Evolutionary conservation across 2,797 vertebrate species (phyloP).

Genomic region (Triplophysa bombifrons): DNA sequence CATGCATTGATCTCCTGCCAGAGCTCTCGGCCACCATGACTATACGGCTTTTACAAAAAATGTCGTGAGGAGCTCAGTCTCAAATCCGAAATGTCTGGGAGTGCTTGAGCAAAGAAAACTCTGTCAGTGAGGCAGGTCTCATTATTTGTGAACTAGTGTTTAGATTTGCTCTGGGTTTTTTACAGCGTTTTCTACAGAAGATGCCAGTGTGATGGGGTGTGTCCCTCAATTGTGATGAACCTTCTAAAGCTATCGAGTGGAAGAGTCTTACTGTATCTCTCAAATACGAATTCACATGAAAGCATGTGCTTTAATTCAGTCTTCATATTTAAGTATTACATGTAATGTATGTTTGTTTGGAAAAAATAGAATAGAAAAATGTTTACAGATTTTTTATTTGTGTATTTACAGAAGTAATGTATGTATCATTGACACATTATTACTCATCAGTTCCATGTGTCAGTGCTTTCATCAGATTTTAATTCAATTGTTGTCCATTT

Average conservation of each 20-base stretch:
- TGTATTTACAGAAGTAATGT: too few species aligned
- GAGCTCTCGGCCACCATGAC: constrained; percentile 66
- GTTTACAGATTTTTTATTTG: too few species aligned
- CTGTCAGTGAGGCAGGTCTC: constrained; percentile 12
- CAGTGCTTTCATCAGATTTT: too few species aligned
- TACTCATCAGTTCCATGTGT: too few species aligned
- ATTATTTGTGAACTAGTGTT: constrained; percentile 25
- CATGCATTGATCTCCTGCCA: constrained; percentile 77
- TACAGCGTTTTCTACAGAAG: constrained; percentile 4
- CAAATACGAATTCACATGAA: neutral
- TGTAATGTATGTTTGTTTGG: too few species aligned
- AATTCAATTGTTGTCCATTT: too few species aligned
- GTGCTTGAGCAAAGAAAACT: constrained; percentile 28
- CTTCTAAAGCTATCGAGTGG: neutral
- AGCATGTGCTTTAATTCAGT: neutral
- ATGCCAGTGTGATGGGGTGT: neutral
- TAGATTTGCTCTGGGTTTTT: constrained; percentile 31
- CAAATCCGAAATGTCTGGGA: constrained; percentile 34
- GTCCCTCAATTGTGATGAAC: neutral
- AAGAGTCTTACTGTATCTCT: neutral
- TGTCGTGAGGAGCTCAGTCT: constrained; percentile 41
- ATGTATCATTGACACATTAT: too few species aligned
- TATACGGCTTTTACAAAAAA: constrained; percentile 62
- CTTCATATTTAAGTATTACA: too few species aligned
- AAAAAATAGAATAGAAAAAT: too few species aligned